Percentiles rank a stretch among this genome's conserved stretches.
phyloP scores from a whole-genome alignment of 1,140 invertebrate genomes.

The Phymastichus coffea region DNA sequence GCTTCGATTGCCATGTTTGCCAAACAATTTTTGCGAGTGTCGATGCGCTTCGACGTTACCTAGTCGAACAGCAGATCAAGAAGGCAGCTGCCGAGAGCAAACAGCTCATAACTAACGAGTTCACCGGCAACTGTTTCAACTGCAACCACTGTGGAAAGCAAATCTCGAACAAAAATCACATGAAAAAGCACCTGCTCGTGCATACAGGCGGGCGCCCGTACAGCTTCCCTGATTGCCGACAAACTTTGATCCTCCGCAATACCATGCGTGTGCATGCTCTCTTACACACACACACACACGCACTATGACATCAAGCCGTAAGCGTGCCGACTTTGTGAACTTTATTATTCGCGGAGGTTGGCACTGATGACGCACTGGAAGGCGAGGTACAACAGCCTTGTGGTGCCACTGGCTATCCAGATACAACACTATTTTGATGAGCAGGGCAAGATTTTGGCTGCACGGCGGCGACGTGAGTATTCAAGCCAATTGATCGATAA shows the following conservation, averaged over 20 bases:
- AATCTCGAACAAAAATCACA: constrained; percentile 68
- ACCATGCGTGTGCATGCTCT: constrained; percentile 55
- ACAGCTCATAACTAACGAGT: too few relatives aligned
- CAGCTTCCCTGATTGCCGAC: constrained; percentile 62
- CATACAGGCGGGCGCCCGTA: constrained; percentile 74
- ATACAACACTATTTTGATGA: constrained; percentile 19
- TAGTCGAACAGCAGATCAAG: too few relatives aligned
- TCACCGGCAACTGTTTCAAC: constrained; percentile 60
- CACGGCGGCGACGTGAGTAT: too few relatives aligned
- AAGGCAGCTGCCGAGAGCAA: too few relatives aligned
- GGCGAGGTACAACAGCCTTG: constrained; percentile 23
- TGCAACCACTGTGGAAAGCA: constrained; percentile 78
- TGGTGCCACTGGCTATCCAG: background rate
- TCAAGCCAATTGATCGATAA: too few relatives aligned
- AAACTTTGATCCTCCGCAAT: constrained; percentile 55
- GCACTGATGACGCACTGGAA: constrained; percentile 55
- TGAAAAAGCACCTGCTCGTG: constrained; percentile 70
- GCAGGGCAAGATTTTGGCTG: background rate
- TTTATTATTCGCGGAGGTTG: constrained; percentile 54
- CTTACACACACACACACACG: constrained; percentile 53
- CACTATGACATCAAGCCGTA: constrained; percentile 61
- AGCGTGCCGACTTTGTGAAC: constrained; percentile 54
- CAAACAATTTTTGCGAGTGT: too few relatives aligned
- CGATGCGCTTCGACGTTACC: too few relatives aligned
- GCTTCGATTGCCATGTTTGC: too few relatives aligned